phyloP scores from a whole-genome alignment of 1,140 invertebrate species.

The Limonius californicus region DNA sequence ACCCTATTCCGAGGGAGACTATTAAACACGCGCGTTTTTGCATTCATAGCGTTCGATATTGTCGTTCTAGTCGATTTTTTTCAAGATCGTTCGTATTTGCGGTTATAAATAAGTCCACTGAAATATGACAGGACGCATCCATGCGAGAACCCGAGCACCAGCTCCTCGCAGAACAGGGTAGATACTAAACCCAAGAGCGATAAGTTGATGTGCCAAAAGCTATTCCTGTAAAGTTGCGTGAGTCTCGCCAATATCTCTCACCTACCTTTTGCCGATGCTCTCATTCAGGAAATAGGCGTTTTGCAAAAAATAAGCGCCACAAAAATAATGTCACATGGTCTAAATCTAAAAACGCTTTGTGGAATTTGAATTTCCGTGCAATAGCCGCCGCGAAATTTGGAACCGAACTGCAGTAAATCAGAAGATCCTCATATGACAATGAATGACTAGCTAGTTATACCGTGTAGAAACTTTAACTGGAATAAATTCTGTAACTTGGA shows the following conservation, averaged over 20 bases:
- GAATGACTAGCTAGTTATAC: too few relatives aligned
- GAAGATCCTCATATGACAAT: too few relatives aligned
- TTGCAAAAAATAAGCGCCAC: not conserved
- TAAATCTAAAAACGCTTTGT: too few relatives aligned
- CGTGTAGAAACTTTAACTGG: too few relatives aligned
- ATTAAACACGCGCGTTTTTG: too few relatives aligned
- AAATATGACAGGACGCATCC: not conserved
- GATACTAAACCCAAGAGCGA: not conserved
- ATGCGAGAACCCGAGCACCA: not conserved
- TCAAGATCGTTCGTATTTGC: too few relatives aligned
- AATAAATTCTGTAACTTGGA: too few relatives aligned
- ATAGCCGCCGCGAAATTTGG: too few relatives aligned
- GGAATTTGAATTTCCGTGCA: too few relatives aligned
- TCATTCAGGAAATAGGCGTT: not conserved
- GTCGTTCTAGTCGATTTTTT: not conserved
- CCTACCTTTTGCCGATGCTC: not conserved
- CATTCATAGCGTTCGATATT: slow-evolving; percentile 12
- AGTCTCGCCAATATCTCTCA: not conserved
- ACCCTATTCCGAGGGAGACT: too few relatives aligned
- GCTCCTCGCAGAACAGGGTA: not conserved
- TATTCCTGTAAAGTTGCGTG: slow-evolving; percentile 27
- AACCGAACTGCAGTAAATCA: too few relatives aligned
- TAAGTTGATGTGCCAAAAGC: slow-evolving; percentile 20
- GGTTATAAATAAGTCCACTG: not conserved
- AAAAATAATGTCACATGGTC: too few relatives aligned